These are phyloP conservation scores for Manduca sexta DNA, from an alignment of 1,140 invertebrate species.

Conservation along the genomic window DNA sequence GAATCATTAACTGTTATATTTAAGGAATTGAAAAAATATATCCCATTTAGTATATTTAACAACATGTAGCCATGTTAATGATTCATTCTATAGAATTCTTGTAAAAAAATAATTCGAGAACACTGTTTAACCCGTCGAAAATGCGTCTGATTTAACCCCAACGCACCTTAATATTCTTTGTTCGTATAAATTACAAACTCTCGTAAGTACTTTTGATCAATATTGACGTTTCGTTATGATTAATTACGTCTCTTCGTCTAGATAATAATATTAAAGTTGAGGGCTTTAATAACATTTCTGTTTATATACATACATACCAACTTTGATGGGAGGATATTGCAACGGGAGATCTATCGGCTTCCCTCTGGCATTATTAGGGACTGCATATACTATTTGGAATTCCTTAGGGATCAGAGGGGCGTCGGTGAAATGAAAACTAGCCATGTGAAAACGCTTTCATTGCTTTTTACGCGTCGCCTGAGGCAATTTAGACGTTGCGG, in stretches of 20 bases:
- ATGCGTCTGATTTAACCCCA: no score
- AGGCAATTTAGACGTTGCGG: conserved; percentile 61
- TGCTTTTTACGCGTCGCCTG: conserved; percentile 60
- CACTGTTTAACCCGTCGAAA: no score
- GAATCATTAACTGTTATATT: no score
- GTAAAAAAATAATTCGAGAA: no score
- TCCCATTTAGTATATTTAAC: no score
- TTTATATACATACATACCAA: background rate
- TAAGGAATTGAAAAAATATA: no score
- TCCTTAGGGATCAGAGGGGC: conserved; percentile 57
- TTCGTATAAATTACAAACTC: no score
- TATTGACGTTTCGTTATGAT: conserved; percentile 5
- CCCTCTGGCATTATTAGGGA: conserved; percentile 50
- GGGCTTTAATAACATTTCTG: conserved; percentile 18
- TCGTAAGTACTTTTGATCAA: no score
- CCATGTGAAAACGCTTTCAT: conserved; percentile 66
- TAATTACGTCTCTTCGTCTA: conserved; percentile 13
- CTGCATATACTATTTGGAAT: conserved; percentile 62
- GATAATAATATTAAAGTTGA: conserved; percentile 21
- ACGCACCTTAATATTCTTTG: no score
- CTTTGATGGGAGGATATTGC: conserved; percentile 11
- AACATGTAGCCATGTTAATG: no score
- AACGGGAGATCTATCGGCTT: conserved; percentile 24
- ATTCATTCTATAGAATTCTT: no score
- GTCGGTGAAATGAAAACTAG: conserved; percentile 58